Conservation (phyloP, 2,888 invertebrate genomes). For the Eupithecia abbreviata region DNA sequence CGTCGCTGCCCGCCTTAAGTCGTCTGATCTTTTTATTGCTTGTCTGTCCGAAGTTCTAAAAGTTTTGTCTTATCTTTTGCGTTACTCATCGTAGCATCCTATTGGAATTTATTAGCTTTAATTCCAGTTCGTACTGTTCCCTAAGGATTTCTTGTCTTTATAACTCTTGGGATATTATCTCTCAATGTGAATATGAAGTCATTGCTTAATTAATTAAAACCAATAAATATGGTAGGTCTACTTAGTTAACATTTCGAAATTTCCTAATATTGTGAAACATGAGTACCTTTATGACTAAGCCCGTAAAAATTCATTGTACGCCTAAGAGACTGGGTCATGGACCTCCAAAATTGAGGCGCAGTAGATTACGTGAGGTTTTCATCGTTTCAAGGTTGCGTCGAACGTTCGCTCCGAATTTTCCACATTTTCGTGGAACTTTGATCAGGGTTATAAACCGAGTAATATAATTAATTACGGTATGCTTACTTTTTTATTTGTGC, state of each 20-base stretch:
- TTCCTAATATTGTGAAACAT: conserved; percentile 44
- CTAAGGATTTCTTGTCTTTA: no score
- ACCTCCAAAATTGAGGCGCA: conserved; percentile 61
- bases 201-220: neutral
- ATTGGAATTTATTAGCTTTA: neutral
- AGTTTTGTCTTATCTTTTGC: conserved; percentile 10
- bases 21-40: conserved; percentile 19
- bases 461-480: neutral
- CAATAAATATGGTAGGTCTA: neutral
- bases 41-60: conserved; percentile 14
- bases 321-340: conserved; percentile 56
- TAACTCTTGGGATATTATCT: neutral
- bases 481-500: neutral
- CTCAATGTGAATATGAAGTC: neutral
- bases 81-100: conserved; percentile 1
- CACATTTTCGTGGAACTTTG: conserved; percentile 35
- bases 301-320: conserved; percentile 48
- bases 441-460: conserved; percentile 20
- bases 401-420: conserved; percentile 34
- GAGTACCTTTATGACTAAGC: conserved; percentile 26
- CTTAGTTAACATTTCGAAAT: neutral
- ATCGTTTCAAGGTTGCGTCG: conserved; percentile 53
- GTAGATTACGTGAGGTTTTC: conserved; percentile 55
- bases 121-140: neutral
- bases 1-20: conserved; percentile 4